phyloP scores from a whole-genome alignment of 1,140 invertebrate species.

The Drosophila virilis region DNA sequence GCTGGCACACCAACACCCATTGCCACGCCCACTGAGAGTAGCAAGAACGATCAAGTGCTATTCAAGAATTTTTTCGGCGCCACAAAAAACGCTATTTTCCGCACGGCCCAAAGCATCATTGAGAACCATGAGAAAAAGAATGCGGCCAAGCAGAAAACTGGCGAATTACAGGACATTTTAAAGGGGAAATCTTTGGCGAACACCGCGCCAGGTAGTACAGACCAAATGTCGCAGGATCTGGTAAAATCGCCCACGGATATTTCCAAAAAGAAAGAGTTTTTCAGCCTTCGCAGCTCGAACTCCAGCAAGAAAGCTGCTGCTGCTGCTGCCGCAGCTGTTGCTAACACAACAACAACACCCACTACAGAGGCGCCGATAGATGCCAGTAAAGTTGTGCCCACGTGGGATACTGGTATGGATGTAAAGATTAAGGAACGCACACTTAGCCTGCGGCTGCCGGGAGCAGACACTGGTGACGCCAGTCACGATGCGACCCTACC shows the following conservation, averaged over 20 bases:
- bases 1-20: conserved; percentile 53
- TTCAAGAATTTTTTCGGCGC: conserved; percentile 84
- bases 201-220: conserved; percentile 19
- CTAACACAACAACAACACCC: conserved; percentile 44
- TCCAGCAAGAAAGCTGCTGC: conserved; percentile 78
- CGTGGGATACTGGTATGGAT: conserved; percentile 4
- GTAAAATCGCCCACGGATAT: conserved; percentile 81
- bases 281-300: conserved; percentile 74
- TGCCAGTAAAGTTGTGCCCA: not conserved
- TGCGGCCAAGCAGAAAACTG: conserved; percentile 76
- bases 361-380: conserved; percentile 30
- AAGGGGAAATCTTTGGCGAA: not conserved
- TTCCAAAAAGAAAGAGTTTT: conserved; percentile 83
- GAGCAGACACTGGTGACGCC: conserved; percentile 36
- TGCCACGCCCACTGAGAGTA: conserved; percentile 65
- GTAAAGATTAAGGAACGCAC: conserved; percentile 65
- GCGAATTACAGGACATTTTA: conserved; percentile 45
- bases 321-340: conserved; percentile 66
- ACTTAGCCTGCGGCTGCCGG: conserved; percentile 68
- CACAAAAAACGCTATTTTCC: conserved; percentile 84
- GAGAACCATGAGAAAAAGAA: conserved; percentile 84
- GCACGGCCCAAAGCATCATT: conserved; percentile 83
- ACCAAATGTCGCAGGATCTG: conserved; percentile 47
- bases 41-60: conserved; percentile 75
- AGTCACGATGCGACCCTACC: conserved; percentile 35